Conservation (phyloP, 2,888 invertebrate species). For the Laothoe populi region DNA sequence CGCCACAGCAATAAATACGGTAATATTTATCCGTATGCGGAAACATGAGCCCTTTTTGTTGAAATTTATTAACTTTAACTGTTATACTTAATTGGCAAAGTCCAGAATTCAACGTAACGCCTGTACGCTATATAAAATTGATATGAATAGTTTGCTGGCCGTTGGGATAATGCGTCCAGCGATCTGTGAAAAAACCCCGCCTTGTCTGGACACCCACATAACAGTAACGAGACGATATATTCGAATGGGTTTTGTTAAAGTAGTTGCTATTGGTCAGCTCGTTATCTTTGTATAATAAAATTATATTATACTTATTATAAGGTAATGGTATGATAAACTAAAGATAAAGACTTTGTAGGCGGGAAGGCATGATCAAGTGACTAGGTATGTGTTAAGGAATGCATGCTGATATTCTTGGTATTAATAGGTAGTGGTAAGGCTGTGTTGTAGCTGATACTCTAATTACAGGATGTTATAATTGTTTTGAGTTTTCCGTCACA, state of each 20-base stretch:
- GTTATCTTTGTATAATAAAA: constrained; percentile 18
- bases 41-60: constrained; percentile 45
- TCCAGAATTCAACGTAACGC: constrained; percentile 25
- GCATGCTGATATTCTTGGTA: not conserved
- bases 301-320: constrained; percentile 7
- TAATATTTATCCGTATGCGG: constrained; percentile 47
- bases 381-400: not conserved
- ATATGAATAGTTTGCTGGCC: constrained; percentile 18
- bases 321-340: constrained; percentile 18
- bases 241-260: constrained; percentile 7
- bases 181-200: constrained; percentile 19
- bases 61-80: constrained; percentile 58
- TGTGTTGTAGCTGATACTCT: not conserved
- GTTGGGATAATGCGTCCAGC: constrained; percentile 4
- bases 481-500: not conserved
- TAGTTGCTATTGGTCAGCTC: constrained; percentile 8
- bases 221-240: constrained; percentile 9
- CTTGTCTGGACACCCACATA: constrained; percentile 17
- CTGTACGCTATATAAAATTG: constrained; percentile 18
- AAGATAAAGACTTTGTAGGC: constrained; percentile 15
- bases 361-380: not conserved
- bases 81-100: constrained; percentile 53
- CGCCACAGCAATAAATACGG: constrained; percentile 50
- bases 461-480: no score
- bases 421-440: not conserved